A percentile compares a stretch with the other conserved stretches of the same genome.
Conservation (phyloP, 2,888 invertebrate species). For the Abscondita cerata region DNA sequence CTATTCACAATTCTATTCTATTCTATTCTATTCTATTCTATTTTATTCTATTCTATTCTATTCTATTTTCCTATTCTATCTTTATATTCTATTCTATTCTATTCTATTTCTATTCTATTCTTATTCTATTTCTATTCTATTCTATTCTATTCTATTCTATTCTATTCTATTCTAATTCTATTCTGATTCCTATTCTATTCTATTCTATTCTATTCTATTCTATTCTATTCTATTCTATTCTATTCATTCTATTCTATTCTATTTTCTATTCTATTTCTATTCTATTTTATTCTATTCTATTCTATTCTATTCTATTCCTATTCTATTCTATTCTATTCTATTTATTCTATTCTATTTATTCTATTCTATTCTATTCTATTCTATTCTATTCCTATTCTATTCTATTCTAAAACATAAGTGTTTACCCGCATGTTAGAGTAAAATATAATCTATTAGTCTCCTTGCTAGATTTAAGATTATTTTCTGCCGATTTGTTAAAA, state of each 20-base stretch:
- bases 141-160: constrained; percentile 13
- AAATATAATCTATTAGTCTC: too few species aligned
- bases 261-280: background rate
- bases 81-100: constrained; percentile 5
- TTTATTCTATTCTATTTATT: constrained; percentile 7
- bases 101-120: constrained; percentile 8
- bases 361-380: constrained; percentile 8
- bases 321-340: constrained; percentile 1
- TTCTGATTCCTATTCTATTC: constrained; percentile 10
- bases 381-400: too few species aligned
- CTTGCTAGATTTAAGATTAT: too few species aligned
- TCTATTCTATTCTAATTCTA: constrained; percentile 12
- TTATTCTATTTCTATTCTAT: constrained; percentile 12
- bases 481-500: too few species aligned
- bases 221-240: background rate
- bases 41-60: background rate
- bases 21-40: background rate
- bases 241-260: background rate
- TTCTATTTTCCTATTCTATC: background rate
- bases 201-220: constrained; percentile 7
- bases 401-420: too few species aligned
- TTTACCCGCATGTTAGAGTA: too few species aligned
- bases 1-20: constrained; percentile 2
- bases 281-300: constrained; percentile 1
- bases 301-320: constrained; percentile 1